Conservation (phyloP, 2,888 invertebrate species). For the Andrena trimmerana region DNA sequence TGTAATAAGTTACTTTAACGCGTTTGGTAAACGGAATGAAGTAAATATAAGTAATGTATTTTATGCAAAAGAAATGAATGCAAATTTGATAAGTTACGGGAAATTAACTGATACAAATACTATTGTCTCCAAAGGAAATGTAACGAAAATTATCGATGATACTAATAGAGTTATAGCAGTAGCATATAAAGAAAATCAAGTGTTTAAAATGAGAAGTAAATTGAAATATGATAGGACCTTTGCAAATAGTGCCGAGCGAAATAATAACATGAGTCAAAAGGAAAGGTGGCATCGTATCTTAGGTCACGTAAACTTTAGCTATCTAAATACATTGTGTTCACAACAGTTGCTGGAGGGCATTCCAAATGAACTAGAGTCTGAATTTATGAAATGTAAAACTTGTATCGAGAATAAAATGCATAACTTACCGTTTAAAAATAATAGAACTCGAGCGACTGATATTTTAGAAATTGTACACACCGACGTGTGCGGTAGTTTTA, state of each 20-base stretch:
- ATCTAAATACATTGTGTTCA: conserved; percentile 44
- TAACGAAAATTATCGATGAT: conserved; percentile 30
- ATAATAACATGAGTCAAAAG: conserved; percentile 34
- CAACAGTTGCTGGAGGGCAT: conserved; percentile 40
- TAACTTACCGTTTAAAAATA: conserved; percentile 63
- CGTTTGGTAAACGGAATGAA: not conserved
- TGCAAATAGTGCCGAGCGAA: not conserved
- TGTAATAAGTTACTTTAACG: not conserved
- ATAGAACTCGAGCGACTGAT: conserved; percentile 32
- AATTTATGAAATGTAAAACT: conserved; percentile 42
- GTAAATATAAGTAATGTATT: conserved; percentile 29
- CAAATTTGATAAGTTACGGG: conserved; percentile 40
- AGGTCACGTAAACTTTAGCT: conserved; percentile 66
- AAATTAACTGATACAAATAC: conserved; percentile 39
- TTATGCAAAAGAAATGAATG: conserved; percentile 38
- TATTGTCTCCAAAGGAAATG: conserved; percentile 13
- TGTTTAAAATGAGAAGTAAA: conserved; percentile 42
- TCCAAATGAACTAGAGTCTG: conserved; percentile 33
- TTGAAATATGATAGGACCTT: not conserved
- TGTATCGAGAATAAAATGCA: conserved; percentile 53
- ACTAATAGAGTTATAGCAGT: conserved; percentile 30
- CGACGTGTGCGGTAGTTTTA: not conserved
- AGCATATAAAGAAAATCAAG: conserved; percentile 20
- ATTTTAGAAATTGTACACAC: conserved; percentile 27
- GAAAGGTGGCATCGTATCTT: conserved; percentile 64